phyloP scores from a whole-genome alignment of 2,888 invertebrate species.

The Drosophila mimica region DNA sequence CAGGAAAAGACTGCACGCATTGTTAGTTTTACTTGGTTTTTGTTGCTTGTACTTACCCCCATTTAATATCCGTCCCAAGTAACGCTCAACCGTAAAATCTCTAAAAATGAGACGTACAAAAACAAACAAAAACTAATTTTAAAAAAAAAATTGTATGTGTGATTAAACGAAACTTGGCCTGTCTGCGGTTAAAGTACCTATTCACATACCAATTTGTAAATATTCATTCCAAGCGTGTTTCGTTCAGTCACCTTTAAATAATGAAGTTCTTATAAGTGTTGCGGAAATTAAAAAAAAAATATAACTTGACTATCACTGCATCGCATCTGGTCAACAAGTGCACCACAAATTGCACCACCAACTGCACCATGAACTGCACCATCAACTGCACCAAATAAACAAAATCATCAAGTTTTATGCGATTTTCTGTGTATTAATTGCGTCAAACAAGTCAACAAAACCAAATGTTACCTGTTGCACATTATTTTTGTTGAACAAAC shows the following conservation, averaged over 20 bases:
- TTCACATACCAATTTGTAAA: not conserved
- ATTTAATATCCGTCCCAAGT: slow-evolving; percentile 7
- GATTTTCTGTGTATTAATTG: slow-evolving; percentile 20
- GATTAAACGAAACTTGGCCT: slow-evolving; percentile 14
- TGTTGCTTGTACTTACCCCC: slow-evolving; percentile 16
- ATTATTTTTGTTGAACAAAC: slow-evolving; percentile 12
- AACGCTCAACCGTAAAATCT: slow-evolving; percentile 46
- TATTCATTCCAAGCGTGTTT: slow-evolving; percentile 5
- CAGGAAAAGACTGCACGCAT: slow-evolving; percentile 41
- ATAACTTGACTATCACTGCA: slow-evolving; percentile 27
- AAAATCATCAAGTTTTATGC: slow-evolving; percentile 27
- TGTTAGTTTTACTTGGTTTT: slow-evolving; percentile 27
- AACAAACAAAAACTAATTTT: not conserved
- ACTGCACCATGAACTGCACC: slow-evolving; percentile 9
- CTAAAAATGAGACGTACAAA: slow-evolving; percentile 17
- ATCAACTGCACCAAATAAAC: slow-evolving; percentile 20
- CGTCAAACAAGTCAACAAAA: slow-evolving; percentile 28
- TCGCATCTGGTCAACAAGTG: slow-evolving; percentile 15
- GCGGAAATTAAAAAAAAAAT: slow-evolving; percentile 20
- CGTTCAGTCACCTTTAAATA: slow-evolving; percentile 15
- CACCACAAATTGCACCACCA: slow-evolving; percentile 5
- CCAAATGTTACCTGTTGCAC: slow-evolving; percentile 30
- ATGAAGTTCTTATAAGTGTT: slow-evolving; percentile 49
- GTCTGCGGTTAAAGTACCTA: slow-evolving; percentile 20
- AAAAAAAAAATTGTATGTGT: not conserved